phyloP scores from a whole-genome alignment of 2,888 invertebrate genomes.

The Cerastoderma edule region DNA sequence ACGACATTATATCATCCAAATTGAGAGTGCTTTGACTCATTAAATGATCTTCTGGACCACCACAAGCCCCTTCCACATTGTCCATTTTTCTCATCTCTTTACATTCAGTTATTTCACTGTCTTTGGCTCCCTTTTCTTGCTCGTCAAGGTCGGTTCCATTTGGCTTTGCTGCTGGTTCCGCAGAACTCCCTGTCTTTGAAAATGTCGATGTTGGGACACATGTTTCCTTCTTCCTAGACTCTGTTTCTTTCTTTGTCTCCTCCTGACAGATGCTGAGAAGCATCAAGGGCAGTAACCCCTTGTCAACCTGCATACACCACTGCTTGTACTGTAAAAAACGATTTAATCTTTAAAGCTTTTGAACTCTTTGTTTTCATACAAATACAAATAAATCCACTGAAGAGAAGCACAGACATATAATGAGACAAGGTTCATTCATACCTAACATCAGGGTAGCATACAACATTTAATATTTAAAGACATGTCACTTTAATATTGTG shows the following conservation, averaged over 20 bases:
- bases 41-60: constrained; percentile 8
- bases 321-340: constrained; percentile 65
- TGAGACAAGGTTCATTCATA: too few species aligned
- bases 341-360: constrained; percentile 7
- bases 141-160: background rate
- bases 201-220: background rate
- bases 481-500: background rate
- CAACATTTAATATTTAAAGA: background rate
- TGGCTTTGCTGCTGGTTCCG: background rate
- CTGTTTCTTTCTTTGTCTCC: background rate
- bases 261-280: constrained; percentile 37
- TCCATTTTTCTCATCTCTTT: background rate
- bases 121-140: background rate
- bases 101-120: background rate
- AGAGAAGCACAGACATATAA: too few species aligned
- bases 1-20: background rate
- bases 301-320: constrained; percentile 72
- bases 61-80: background rate
- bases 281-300: constrained; percentile 61
- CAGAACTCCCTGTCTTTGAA: background rate
- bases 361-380: background rate
- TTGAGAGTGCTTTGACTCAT: background rate
- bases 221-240: background rate
- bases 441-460: too few species aligned
- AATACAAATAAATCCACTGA: too few species aligned